Evolutionary conservation across 2,888 invertebrate genomes (phyloP).

Genomic region (Onthophagus sagittarius): DNA sequence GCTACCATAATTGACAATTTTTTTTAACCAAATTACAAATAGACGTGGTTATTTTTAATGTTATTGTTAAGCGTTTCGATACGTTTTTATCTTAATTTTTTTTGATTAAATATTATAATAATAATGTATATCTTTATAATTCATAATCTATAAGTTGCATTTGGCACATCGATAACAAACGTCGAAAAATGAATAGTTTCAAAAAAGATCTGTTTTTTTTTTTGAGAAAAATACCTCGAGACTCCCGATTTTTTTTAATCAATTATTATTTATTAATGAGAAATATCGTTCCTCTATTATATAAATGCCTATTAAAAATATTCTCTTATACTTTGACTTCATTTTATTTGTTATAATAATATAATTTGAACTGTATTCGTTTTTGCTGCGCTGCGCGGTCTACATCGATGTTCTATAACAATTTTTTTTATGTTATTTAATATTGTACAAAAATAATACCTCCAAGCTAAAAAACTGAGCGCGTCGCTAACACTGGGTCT

Average conservation of each 20-base stretch:
- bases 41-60: background rate
- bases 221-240: background rate
- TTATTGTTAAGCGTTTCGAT: background rate
- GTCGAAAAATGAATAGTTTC: background rate
- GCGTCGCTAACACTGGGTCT: background rate
- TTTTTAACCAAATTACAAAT: background rate
- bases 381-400: background rate
- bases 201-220: background rate
- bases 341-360: background rate
- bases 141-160: background rate
- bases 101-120: background rate
- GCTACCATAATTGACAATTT: background rate
- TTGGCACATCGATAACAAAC: background rate
- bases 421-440: background rate
- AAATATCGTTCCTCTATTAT: background rate
- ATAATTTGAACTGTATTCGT: slow-evolving; percentile 11
- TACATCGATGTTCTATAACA: background rate
- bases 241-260: background rate
- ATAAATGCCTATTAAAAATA: slow-evolving; percentile 9
- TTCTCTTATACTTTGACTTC: background rate
- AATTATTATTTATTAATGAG: background rate
- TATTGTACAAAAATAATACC: slow-evolving; percentile 8
- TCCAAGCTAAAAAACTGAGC: slow-evolving; percentile 1
- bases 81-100: background rate
- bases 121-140: background rate